Percentiles rank a stretch among this genome's conserved stretches.
phyloP scores from a whole-genome alignment of 2,113 vertebrate genomes.

The Pica pica region DNA sequence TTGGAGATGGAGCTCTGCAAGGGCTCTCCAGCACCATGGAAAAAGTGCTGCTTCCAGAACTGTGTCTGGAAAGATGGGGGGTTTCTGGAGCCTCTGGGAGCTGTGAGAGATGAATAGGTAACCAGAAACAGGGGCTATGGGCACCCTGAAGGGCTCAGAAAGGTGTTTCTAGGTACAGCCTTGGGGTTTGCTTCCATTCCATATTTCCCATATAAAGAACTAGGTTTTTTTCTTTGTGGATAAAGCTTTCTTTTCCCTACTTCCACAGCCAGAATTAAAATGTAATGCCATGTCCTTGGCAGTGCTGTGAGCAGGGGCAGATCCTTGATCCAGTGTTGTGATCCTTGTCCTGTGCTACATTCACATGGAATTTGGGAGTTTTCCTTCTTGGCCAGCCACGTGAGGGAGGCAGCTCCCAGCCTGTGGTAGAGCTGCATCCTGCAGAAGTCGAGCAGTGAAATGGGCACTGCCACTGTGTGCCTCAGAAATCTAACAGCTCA shows the following conservation, averaged over 20 bases:
- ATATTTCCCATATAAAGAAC: background rate
- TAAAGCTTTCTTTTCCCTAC: background rate
- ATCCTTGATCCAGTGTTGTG: background rate
- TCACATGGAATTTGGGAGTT: background rate
- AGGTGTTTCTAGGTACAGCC: background rate
- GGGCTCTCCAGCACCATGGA: background rate
- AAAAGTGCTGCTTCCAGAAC: background rate
- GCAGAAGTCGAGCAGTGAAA: background rate
- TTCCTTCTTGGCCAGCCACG: background rate
- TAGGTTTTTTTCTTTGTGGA: background rate
- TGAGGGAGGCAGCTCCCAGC: background rate
- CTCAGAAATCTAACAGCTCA: background rate
- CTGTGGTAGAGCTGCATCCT: background rate
- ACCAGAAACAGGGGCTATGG: background rate
- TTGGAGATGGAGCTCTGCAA: background rate
- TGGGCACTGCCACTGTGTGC: background rate
- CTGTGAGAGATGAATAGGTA: background rate
- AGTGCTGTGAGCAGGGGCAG: background rate
- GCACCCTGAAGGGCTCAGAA: background rate
- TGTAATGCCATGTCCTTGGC: background rate
- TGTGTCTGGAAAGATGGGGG: background rate
- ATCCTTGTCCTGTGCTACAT: background rate
- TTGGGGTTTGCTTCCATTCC: background rate
- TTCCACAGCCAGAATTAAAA: background rate
- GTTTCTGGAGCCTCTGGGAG: background rate